Percentiles rank a stretch among this genome's conserved stretches.
Conservation (phyloP, 2,113 vertebrate genomes). For the Hipposideros armiger region DNA sequence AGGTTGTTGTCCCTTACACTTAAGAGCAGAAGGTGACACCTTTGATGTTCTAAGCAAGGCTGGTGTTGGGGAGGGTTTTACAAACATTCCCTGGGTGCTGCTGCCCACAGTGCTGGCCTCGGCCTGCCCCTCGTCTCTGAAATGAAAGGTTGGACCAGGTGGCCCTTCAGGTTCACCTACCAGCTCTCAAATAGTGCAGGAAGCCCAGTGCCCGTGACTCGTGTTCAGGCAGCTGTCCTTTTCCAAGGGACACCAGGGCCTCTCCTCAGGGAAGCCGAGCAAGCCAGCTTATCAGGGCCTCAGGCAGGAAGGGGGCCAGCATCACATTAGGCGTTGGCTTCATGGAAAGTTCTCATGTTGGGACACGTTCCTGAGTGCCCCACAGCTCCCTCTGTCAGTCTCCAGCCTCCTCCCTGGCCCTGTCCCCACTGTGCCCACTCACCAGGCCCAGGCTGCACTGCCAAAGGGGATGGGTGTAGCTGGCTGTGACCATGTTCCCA, state of each 20-base stretch:
- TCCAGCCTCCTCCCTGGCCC: neutral
- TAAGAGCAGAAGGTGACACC: neutral
- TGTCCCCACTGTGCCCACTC: neutral
- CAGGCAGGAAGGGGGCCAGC: no score
- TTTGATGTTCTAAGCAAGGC: neutral
- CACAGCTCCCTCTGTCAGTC: fast-evolving
- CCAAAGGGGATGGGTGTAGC: neutral
- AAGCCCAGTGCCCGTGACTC: fast-evolving
- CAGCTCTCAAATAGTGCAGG: fast-evolving
- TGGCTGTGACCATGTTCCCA: no score
- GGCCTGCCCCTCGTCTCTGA: neutral
- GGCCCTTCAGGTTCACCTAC: neutral
- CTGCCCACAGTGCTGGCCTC: fast-evolving
- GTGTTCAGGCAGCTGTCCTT: neutral
- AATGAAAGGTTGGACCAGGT: neutral
- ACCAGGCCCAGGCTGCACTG: neutral
- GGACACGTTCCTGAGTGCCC: neutral
- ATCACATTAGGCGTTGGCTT: fast-evolving
- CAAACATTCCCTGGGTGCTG: fast-evolving
- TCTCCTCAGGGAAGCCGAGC: neutral
- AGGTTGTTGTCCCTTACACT: neutral
- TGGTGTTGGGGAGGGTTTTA: neutral
- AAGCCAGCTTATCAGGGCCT: no score
- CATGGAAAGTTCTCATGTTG: no score
- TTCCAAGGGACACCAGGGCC: no score